Percentiles rank a stretch among this genome's conserved stretches.
Evolutionary conservation across 37 sponge, comb jelly and placozoan genomes (phyloP).

Genomic region (Halichondria panicea): DNA sequence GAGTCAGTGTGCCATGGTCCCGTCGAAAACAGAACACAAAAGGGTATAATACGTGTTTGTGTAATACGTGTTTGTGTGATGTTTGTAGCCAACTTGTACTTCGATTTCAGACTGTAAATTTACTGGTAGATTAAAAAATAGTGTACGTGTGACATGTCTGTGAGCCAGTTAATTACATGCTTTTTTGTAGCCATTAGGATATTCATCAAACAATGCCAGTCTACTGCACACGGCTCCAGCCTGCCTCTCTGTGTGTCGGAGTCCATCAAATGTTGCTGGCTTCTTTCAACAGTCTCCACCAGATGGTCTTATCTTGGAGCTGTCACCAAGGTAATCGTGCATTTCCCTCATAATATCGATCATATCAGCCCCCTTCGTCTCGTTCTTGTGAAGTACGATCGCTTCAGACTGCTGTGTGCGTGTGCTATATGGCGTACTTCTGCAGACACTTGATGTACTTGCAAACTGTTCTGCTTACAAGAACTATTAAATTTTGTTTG

Average conservation of each 20-base stretch:
- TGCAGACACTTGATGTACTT: constrained; percentile 9
- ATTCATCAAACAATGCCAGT: constrained; percentile 32
- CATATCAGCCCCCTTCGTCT: constrained; percentile 32
- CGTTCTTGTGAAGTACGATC: constrained; percentile 35
- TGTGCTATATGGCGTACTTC: background rate
- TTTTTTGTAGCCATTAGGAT: background rate
- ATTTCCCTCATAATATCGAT: constrained; percentile 15
- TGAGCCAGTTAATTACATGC: background rate
- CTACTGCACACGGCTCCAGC: constrained; percentile 26
- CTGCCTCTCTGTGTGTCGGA: constrained; percentile 9
- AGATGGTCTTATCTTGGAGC: constrained; percentile 3
- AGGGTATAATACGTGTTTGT: background rate
- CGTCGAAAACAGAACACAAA: constrained; percentile 6
- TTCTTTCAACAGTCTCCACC: constrained; percentile 42
- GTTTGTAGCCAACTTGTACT: background rate
- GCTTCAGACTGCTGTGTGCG: constrained; percentile 21
- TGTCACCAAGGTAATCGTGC: constrained; percentile 15
- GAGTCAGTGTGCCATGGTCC: constrained; percentile 38
- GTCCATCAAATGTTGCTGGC: constrained; percentile 29
- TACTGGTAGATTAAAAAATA: background rate
- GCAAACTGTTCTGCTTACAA: background rate
- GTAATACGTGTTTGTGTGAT: background rate
- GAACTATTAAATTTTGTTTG: background rate
- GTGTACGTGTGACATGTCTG: background rate
- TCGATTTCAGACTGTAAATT: background rate